A percentile compares a stretch with the other conserved stretches of the same genome.
Evolutionary conservation across 2,888 invertebrate species (phyloP).

Genomic region (Tribolium freemani): DNA sequence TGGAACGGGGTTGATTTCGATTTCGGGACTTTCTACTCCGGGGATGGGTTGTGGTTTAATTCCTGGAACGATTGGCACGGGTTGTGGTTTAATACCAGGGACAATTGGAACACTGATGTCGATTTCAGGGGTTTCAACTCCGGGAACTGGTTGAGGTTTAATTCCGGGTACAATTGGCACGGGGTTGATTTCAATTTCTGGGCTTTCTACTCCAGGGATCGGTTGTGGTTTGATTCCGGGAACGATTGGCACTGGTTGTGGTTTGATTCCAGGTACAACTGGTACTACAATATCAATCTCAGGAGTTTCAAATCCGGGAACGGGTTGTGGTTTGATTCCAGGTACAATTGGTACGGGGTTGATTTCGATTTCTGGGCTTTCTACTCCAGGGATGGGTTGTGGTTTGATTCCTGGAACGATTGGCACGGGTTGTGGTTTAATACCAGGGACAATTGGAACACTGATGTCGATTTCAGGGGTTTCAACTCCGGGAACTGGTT

Average conservation of each 20-base stretch:
- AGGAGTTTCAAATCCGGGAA: constrained; percentile 11
- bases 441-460: constrained; percentile 8
- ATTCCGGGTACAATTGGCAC: constrained; percentile 3
- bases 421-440: background rate
- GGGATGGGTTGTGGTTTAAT: constrained; percentile 11
- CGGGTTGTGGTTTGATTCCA: constrained; percentile 14
- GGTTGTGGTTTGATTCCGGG: constrained; percentile 7
- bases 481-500: constrained; percentile 13
- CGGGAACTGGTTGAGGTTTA: background rate
- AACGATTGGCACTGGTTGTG: background rate
- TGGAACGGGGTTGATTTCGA: background rate
- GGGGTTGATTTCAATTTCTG: constrained; percentile 4
- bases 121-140: background rate
- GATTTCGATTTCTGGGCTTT: constrained; percentile 16
- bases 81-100: background rate
- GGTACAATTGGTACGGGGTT: constrained; percentile 12
- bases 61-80: background rate
- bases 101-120: background rate
- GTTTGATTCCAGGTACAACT: constrained; percentile 16
- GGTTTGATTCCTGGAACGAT: background rate
- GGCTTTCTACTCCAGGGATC: background rate
- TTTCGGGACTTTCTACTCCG: background rate
- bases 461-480: background rate
- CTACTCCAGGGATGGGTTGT: constrained; percentile 5
- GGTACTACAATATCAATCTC: constrained; percentile 7